These are phyloP conservation scores for Charanyca ferruginea DNA, from an alignment of 2,888 invertebrate genomes.

Conservation along the genomic window DNA sequence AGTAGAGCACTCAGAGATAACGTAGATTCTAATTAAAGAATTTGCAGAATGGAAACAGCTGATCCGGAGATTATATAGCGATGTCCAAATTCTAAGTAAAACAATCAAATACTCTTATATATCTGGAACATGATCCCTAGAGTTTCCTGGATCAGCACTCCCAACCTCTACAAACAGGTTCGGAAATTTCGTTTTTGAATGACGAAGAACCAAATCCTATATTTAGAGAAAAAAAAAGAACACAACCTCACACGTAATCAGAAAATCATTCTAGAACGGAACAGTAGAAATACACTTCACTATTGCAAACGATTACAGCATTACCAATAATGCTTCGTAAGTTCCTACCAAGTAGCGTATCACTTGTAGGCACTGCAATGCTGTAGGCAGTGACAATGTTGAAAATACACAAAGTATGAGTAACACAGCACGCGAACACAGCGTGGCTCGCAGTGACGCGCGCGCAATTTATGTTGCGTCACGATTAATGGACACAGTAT, in stretches of 20 bases:
- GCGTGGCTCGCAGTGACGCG: conserved; percentile 46
- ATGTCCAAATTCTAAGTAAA: not conserved
- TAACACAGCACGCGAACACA: conserved; percentile 41
- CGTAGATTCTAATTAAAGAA: too few relatives aligned
- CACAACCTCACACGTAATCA: not conserved
- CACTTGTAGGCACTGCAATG: conserved; percentile 20
- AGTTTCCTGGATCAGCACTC: not conserved
- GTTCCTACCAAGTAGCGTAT: conserved; percentile 21
- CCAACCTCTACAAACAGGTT: not conserved
- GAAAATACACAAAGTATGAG: conserved; percentile 50
- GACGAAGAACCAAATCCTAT: not conserved
- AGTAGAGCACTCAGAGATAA: too few relatives aligned
- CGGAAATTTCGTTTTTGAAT: not conserved
- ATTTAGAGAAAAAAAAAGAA: not conserved
- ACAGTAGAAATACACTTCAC: conserved; percentile 4
- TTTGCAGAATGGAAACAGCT: too few relatives aligned
- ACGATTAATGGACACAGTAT: conserved; percentile 22
- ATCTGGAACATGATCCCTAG: not conserved
- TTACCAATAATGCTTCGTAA: conserved; percentile 23
- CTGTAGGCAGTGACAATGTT: conserved; percentile 30
- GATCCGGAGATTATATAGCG: too few relatives aligned
- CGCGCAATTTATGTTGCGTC: conserved; percentile 47
- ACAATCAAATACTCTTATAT: not conserved
- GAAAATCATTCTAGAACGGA: conserved; percentile 41
- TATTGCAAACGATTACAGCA: conserved; percentile 41